These are phyloP conservation scores for Caenorhabditis briggsae DNA, from an alignment of 1,140 invertebrate genomes.

Conservation along the genomic window DNA sequence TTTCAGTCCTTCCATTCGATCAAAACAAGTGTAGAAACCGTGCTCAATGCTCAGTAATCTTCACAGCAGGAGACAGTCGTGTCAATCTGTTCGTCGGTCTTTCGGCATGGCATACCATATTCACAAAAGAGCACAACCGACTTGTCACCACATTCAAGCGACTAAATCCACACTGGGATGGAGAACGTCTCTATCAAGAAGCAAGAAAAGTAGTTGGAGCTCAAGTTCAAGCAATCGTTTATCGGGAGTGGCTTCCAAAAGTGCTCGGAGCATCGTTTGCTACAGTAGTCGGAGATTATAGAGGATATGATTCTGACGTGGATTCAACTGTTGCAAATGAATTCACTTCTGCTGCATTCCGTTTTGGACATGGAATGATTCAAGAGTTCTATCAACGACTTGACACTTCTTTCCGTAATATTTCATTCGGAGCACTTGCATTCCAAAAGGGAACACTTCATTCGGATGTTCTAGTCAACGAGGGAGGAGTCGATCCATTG, in stretches of 20 bases:
- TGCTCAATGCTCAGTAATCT: constrained; percentile 71
- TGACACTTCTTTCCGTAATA: constrained; percentile 73
- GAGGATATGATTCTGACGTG: constrained; percentile 81
- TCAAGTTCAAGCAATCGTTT: constrained; percentile 76
- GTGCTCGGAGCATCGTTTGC: constrained; percentile 73
- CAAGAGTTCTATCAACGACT: constrained; percentile 77
- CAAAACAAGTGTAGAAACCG: constrained; percentile 70
- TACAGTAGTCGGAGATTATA: constrained; percentile 79
- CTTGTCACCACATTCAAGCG: constrained; percentile 72
- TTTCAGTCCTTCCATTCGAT: constrained; percentile 74
- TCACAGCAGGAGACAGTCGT: constrained; percentile 75
- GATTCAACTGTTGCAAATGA: constrained; percentile 82
- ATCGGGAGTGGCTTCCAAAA: constrained; percentile 74
- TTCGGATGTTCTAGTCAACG: constrained; percentile 74
- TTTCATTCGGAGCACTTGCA: constrained; percentile 68
- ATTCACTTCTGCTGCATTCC: constrained; percentile 82
- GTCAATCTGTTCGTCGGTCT: constrained; percentile 77
- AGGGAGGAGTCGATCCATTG: constrained; percentile 75
- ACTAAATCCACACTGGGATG: constrained; percentile 75
- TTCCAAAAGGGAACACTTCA: constrained; percentile 76
- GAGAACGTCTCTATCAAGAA: constrained; percentile 78
- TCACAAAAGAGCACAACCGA: constrained; percentile 77
- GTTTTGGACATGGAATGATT: constrained; percentile 82
- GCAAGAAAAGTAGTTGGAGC: constrained; percentile 81
- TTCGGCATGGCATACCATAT: constrained; percentile 74